These are phyloP conservation scores for Helostoma temminkii DNA, from an alignment of 2,797 vertebrate species.

Conservation along the genomic window DNA sequence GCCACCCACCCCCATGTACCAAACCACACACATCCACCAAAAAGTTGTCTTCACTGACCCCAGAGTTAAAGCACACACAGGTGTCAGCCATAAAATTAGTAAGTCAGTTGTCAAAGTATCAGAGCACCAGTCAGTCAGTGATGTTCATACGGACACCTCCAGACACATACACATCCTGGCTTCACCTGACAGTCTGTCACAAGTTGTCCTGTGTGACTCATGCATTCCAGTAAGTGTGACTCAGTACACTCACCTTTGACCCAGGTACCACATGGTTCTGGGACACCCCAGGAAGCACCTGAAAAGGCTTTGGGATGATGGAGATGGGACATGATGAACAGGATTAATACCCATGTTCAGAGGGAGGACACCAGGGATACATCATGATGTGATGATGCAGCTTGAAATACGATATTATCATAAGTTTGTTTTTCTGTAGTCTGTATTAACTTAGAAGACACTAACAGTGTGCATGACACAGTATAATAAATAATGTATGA, in stretches of 20 bases:
- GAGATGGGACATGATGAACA: background rate
- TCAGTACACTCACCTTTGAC: conserved; percentile 27
- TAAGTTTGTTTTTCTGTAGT: no score
- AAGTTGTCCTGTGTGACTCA: conserved; percentile 7
- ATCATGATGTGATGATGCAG: no score
- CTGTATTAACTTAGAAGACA: background rate
- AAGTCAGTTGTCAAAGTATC: no score
- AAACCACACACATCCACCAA: conserved; percentile 8
- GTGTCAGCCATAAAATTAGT: conserved; percentile 9
- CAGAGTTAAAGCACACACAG: conserved; percentile 13
- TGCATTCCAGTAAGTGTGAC: conserved; percentile 2
- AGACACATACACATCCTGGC: background rate
- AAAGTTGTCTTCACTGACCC: conserved; percentile 2
- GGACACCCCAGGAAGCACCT: conserved; percentile 9
- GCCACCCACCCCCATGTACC: background rate
- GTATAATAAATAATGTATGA: no score
- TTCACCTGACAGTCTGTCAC: background rate
- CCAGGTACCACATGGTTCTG: conserved; percentile 8
- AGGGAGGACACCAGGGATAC: background rate
- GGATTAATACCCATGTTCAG: no score
- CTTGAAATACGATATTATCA: background rate
- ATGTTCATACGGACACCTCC: background rate
- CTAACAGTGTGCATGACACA: background rate
- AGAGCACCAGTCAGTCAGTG: background rate
- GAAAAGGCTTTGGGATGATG: background rate